phyloP scores from a whole-genome alignment of 2,113 vertebrate genomes.

The Lethenteron camtschaticum region DNA sequence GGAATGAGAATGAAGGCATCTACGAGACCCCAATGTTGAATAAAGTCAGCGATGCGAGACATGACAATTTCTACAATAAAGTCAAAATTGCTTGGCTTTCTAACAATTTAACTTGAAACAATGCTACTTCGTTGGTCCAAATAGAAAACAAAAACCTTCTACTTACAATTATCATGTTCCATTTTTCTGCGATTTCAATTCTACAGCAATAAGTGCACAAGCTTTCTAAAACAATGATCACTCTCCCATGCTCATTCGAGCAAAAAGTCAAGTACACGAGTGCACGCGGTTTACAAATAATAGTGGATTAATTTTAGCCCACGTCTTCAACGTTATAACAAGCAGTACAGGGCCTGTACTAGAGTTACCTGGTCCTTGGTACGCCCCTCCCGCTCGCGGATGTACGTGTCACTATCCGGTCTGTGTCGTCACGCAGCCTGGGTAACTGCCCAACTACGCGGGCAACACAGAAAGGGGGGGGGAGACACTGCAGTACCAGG shows the following conservation, averaged over 20 bases:
- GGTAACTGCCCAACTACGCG: slow-evolving; percentile 48
- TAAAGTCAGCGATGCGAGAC: neutral
- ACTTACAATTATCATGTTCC: no score
- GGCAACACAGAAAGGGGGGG: slow-evolving; percentile 10
- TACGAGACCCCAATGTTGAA: no score
- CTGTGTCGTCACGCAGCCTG: slow-evolving; percentile 51
- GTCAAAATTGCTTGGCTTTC: neutral
- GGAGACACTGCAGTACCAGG: neutral
- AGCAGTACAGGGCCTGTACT: neutral
- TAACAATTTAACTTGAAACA: neutral
- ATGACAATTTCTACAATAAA: neutral
- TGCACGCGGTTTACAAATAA: no score
- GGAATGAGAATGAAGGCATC: no score
- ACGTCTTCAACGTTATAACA: neutral
- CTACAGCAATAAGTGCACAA: no score
- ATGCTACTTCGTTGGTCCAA: no score
- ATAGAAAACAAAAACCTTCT: no score
- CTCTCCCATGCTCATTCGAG: no score
- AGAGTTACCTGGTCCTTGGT: slow-evolving; percentile 57
- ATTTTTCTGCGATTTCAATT: no score
- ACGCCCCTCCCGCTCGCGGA: slow-evolving; percentile 51
- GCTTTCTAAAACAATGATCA: no score
- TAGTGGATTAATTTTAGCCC: neutral
- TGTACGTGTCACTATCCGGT: slow-evolving; percentile 56
- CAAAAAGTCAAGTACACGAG: no score